These are phyloP conservation scores for Acronicta leporina DNA, from an alignment of 2,888 invertebrate species.

Conservation along the genomic window DNA sequence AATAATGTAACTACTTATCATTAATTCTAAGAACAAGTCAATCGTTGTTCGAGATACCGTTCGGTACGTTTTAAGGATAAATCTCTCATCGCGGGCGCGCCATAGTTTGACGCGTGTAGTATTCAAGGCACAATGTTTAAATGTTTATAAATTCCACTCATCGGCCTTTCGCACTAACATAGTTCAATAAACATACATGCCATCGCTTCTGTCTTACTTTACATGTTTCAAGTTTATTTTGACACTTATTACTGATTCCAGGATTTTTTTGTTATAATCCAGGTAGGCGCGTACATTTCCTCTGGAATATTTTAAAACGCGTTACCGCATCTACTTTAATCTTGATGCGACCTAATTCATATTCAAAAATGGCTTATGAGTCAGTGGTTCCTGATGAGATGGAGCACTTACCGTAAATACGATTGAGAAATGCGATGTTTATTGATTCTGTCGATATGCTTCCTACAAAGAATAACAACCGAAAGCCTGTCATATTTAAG, in stretches of 20 bases:
- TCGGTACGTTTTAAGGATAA: conserved; percentile 70
- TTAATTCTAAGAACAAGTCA: conserved; percentile 64
- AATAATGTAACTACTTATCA: conserved; percentile 27
- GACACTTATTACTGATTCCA: conserved; percentile 38
- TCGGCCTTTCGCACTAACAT: conserved; percentile 74
- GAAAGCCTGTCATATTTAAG: conserved; percentile 58
- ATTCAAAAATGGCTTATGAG: conserved; percentile 74
- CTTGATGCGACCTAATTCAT: conserved; percentile 72
- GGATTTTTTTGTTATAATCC: conserved; percentile 30
- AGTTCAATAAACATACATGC: conserved; percentile 74
- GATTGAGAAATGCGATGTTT: conserved; percentile 74
- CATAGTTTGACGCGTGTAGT: conserved; percentile 63
- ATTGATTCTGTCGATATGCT: conserved; percentile 74
- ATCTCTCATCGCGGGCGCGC: conserved; percentile 74
- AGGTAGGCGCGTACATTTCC: conserved; percentile 32
- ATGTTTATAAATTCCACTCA: conserved; percentile 83
- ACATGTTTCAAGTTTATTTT: conserved; percentile 54
- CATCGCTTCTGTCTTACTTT: conserved; percentile 60
- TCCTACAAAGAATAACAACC: conserved; percentile 61
- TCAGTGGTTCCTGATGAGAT: conserved; percentile 73
- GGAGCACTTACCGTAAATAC: conserved; percentile 73
- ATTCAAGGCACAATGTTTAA: conserved; percentile 69
- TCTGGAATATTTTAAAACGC: conserved; percentile 56
- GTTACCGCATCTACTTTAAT: conserved; percentile 68
- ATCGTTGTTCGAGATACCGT: conserved; percentile 60